Evolutionary conservation across 2,113 vertebrate genomes (phyloP).

Genomic region (Lethenteron reissneri): DNA sequence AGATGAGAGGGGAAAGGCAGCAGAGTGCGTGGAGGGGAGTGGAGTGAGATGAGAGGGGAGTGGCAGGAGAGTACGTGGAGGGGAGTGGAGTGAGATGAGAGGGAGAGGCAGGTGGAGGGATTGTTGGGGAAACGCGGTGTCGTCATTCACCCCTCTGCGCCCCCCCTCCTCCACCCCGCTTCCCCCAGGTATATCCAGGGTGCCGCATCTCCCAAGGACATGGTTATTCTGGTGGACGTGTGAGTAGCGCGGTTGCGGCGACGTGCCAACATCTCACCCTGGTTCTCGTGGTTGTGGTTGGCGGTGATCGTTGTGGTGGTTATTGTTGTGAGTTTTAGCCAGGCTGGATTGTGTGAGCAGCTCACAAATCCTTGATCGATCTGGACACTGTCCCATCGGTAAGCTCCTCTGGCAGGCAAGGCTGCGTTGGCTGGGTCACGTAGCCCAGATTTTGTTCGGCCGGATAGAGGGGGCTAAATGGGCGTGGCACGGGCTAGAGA

Average conservation of each 20-base stretch:
- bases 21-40: too few species aligned
- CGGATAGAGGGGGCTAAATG: too few species aligned
- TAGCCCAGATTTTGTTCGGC: too few species aligned
- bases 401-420: not conserved
- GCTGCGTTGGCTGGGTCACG: not conserved
- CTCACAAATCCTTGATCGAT: not conserved
- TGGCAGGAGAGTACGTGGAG: too few species aligned
- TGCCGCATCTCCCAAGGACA: slow-evolving; percentile 91
- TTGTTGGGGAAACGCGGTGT: too few species aligned
- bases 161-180: too few species aligned
- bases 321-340: not conserved
- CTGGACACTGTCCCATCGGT: not conserved
- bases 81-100: too few species aligned
- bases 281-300: not conserved
- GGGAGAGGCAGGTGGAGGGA: too few species aligned
- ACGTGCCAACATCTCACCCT: not conserved
- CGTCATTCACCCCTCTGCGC: too few species aligned
- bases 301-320: not conserved
- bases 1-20: too few species aligned
- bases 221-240: slow-evolving; percentile 98
- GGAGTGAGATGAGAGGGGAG: too few species aligned
- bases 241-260: slow-evolving; percentile 28
- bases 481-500: too few species aligned
- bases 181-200: slow-evolving; percentile 79
- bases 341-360: not conserved